A percentile compares a stretch with the other conserved stretches of the same genome.
phyloP scores from a whole-genome alignment of 1,140 invertebrate genomes.

The Ruditapes philippinarum region DNA sequence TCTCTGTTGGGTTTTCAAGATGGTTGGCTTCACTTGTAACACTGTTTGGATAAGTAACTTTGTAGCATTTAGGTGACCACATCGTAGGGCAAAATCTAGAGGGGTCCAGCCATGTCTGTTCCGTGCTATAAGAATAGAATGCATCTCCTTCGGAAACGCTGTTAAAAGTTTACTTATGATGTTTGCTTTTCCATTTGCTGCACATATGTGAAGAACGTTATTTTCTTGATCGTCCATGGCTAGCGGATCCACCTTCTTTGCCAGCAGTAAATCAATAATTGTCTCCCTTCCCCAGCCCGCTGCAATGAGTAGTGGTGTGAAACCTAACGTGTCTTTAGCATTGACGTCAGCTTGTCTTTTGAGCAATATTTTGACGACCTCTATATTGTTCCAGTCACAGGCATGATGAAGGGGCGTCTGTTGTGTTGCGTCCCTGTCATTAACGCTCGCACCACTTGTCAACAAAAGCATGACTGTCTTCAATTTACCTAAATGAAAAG shows the following conservation, averaged over 20 bases:
- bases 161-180: slow-evolving; percentile 49
- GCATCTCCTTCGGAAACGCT: slow-evolving; percentile 61
- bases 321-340: slow-evolving; percentile 86
- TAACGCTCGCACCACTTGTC: slow-evolving; percentile 83
- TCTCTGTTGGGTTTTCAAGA: slow-evolving; percentile 39
- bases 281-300: slow-evolving; percentile 63
- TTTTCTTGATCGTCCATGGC: slow-evolving; percentile 61
- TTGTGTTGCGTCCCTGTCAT: slow-evolving; percentile 83
- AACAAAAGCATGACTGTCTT: slow-evolving; percentile 79
- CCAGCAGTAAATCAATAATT: slow-evolving; percentile 41
- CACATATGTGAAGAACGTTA: slow-evolving; percentile 56
- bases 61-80: slow-evolving; percentile 50
- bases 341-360: slow-evolving; percentile 87
- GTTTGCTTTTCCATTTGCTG: slow-evolving; percentile 46
- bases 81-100: slow-evolving; percentile 59
- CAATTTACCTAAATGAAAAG: slow-evolving; percentile 25
- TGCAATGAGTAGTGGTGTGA: slow-evolving; percentile 87
- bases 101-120: slow-evolving; percentile 66
- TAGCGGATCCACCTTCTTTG: slow-evolving; percentile 23
- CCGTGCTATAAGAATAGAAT: slow-evolving; percentile 45
- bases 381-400: slow-evolving; percentile 66
- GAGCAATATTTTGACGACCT: slow-evolving; percentile 87
- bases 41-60: slow-evolving; percentile 54
- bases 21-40: neutral
- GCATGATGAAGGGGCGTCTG: slow-evolving; percentile 87